Conservation (phyloP, 2,888 invertebrate genomes). For the Alentia gelatinosa region DNA sequence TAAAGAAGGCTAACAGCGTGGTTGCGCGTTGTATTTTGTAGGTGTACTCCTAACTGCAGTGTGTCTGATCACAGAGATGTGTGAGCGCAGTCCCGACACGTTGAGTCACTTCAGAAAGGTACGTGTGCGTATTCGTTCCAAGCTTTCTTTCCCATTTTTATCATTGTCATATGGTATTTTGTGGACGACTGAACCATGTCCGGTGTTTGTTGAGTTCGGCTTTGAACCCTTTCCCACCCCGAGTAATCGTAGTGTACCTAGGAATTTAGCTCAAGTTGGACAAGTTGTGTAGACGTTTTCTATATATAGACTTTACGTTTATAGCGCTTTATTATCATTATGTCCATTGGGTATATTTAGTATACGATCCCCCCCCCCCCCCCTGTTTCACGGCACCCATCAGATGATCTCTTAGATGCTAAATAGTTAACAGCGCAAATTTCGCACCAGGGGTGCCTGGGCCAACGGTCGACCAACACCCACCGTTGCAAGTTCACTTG, state of each 20-base stretch:
- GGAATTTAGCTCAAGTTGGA: neutral
- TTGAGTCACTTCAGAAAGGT: constrained; percentile 99
- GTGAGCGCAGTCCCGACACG: constrained; percentile 98
- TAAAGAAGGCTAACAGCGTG: neutral
- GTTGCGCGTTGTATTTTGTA: constrained; percentile 74
- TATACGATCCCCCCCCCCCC: neutral
- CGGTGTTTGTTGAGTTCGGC: constrained; percentile 1
- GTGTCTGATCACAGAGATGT: constrained; percentile 99
- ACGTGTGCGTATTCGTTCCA: constrained; percentile 53
- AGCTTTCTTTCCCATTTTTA: neutral
- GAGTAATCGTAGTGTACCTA: neutral
- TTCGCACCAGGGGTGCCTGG: neutral
- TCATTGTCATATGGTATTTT: neutral
- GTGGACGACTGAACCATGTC: constrained; percentile 24
- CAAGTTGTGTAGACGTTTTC: neutral
- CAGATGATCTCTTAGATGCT: neutral
- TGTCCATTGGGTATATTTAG: neutral
- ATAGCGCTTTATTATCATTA: neutral
- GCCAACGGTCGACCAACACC: neutral
- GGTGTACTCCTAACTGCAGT: constrained; percentile 98
- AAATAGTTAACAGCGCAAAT: neutral
- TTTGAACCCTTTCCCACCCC: neutral
- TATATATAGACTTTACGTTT: neutral
- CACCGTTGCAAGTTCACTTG: neutral
- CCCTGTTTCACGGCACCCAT: neutral